phyloP scores from a whole-genome alignment of 2,113 vertebrate species.

The Salvator merianae region DNA sequence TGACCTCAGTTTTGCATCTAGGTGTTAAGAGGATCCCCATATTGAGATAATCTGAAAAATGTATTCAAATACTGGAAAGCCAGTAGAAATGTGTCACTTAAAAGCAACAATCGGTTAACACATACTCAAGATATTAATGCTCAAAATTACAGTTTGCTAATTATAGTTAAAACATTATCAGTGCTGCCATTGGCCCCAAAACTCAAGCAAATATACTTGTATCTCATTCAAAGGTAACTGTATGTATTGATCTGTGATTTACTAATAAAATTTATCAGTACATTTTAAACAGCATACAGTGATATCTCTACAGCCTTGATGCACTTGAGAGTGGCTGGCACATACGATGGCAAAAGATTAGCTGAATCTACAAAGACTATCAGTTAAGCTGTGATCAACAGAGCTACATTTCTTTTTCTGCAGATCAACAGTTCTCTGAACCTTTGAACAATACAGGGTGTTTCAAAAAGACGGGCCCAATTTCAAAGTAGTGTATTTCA shows the following conservation, averaged over 20 bases:
- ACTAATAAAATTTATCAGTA: constrained; percentile 54
- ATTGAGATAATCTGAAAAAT: constrained; percentile 17
- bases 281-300: constrained; percentile 51
- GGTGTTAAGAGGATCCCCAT: constrained; percentile 32
- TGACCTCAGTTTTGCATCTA: constrained; percentile 31
- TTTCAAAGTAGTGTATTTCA: too few species aligned
- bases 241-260: constrained; percentile 40
- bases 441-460: too few species aligned
- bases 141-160: not conserved
- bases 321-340: constrained; percentile 50
- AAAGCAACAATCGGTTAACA: not conserved
- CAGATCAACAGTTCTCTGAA: not conserved
- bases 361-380: constrained; percentile 38
- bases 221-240: constrained; percentile 41
- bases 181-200: not conserved
- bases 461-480: too few species aligned
- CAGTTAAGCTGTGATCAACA: constrained; percentile 24
- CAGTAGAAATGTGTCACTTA: constrained; percentile 26
- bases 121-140: not conserved
- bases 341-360: constrained; percentile 43
- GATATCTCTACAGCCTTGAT: constrained; percentile 50
- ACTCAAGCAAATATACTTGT: constrained; percentile 32
- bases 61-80: constrained; percentile 18
- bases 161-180: constrained; percentile 12
- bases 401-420: constrained; percentile 21